Conservation (phyloP, 2,888 invertebrate genomes). For the Temnothorax ravouxi region DNA sequence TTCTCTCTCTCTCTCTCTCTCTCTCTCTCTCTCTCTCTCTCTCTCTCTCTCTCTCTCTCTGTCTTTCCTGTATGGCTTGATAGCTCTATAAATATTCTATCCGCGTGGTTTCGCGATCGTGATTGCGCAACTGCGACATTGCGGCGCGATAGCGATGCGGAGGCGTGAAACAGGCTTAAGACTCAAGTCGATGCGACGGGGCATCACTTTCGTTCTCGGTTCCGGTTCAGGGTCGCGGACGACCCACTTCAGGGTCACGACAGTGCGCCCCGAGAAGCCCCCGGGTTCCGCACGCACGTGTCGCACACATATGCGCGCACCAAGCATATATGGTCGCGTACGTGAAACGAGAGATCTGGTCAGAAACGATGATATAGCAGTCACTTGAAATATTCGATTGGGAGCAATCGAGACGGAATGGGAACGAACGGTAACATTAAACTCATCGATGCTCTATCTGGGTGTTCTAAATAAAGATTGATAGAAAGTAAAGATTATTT, state of each 20-base stretch:
- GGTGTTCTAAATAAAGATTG: background rate
- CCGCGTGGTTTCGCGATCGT: slow-evolving; percentile 74
- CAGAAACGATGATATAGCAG: slow-evolving; percentile 50
- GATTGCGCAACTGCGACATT: slow-evolving; percentile 66
- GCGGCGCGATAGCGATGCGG: slow-evolving; percentile 1
- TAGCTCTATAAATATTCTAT: slow-evolving; percentile 74
- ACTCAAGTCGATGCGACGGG: slow-evolving; percentile 61
- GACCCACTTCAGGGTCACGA: slow-evolving; percentile 76
- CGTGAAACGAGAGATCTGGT: slow-evolving; percentile 12
- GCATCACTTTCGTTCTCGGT: slow-evolving; percentile 82
- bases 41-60: slow-evolving; percentile 19
- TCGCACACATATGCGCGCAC: background rate
- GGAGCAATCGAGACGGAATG: slow-evolving; percentile 69
- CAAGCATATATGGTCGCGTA: background rate
- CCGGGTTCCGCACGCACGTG: background rate
- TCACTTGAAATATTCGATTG: slow-evolving; percentile 74
- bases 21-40: slow-evolving; percentile 15
- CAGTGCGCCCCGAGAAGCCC: background rate
- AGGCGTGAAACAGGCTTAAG: slow-evolving; percentile 64
- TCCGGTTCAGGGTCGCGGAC: slow-evolving; percentile 79
- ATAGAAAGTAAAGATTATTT: slow-evolving; percentile 38
- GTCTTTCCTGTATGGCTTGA: background rate
- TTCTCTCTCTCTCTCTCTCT: slow-evolving; percentile 32
- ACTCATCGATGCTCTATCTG: background rate
- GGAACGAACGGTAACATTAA: slow-evolving; percentile 54